A percentile compares a stretch with the other conserved stretches of the same genome.
Conservation (phyloP, 2,113 vertebrate species). For the Semnopithecus entellus region DNA sequence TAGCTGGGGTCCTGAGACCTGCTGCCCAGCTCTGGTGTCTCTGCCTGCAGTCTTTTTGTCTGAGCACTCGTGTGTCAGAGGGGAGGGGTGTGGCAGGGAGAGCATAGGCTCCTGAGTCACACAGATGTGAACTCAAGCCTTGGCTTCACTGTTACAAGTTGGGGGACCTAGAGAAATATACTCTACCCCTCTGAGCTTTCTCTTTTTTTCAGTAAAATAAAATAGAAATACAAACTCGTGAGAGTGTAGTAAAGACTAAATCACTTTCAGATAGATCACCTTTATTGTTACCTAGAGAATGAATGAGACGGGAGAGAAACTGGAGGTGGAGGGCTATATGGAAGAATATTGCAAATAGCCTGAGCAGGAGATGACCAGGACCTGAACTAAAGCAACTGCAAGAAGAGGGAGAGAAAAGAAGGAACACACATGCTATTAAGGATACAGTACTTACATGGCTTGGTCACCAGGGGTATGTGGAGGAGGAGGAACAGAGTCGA, state of each 20-base stretch:
- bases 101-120: background rate
- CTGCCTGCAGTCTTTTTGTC: background rate
- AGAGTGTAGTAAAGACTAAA: background rate
- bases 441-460: background rate
- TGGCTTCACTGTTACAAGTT: background rate
- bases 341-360: background rate
- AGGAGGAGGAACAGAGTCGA: background rate
- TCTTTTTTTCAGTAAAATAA: slow-evolving; percentile 13
- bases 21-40: background rate
- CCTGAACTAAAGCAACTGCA: background rate
- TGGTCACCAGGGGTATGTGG: background rate
- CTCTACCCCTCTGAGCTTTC: background rate
- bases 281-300: background rate
- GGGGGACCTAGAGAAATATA: background rate
- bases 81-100: background rate
- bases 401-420: background rate
- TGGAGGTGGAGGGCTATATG: background rate
- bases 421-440: fast-evolving
- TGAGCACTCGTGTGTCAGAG: background rate
- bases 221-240: background rate
- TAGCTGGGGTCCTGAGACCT: background rate
- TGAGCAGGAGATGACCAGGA: background rate
- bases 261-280: background rate
- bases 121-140: background rate
- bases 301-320: background rate